Base-by-base conservation (phyloP, 2,888 invertebrate species). In the Dysmachus trigonus region DNA sequence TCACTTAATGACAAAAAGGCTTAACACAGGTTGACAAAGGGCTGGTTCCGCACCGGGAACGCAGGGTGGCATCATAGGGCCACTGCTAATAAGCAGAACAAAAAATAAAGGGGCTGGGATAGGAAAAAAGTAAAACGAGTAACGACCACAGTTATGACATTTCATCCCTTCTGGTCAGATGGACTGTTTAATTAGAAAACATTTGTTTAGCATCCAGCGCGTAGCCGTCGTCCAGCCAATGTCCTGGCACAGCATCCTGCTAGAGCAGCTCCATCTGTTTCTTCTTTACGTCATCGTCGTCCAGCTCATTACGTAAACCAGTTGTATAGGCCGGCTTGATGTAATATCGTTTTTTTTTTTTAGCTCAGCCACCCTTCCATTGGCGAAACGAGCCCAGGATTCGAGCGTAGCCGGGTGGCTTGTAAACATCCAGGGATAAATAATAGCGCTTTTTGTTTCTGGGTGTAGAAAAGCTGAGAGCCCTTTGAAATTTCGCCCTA, bases 111-210 rank as follows among this genome's bases (percentile, higher is more conserved):
- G 27, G 62, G 62, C 8, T 18, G 51, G 15, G 51, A 27, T 22
- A 22, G 18, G 53, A 81, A 81, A n/a, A n/a, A n/a, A n/a, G n/a
- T n/a, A n/a, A n/a, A n/a, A n/a, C n/a, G n/a, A n/a, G 30, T 53
- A 81, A 81, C 31, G 81, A 62, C 81, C 81, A 81, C 81, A 81
- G 53, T 81, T 81, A 81, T 81, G 81, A 81, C 81, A 33, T 81
- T 81, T 81, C 81, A 81, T 81, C 81, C 81, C 81, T 81, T 81
- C 81, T 62, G 81, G 62, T 81, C 62, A 53, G 81, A 81, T 81
- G 33, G 81, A 33, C 81, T 81, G 81, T 81, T 81, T 81, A 81
- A 81, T 81, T 81, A 81, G 53, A 53, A 81, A 81, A 62, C 53
- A 81, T 81, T 81, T 81, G 53, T 81, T 81, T 81, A 62, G 22